These are phyloP conservation scores for Pterocles gutturalis DNA, from an alignment of 2,113 vertebrate species.

Conservation along the genomic window DNA sequence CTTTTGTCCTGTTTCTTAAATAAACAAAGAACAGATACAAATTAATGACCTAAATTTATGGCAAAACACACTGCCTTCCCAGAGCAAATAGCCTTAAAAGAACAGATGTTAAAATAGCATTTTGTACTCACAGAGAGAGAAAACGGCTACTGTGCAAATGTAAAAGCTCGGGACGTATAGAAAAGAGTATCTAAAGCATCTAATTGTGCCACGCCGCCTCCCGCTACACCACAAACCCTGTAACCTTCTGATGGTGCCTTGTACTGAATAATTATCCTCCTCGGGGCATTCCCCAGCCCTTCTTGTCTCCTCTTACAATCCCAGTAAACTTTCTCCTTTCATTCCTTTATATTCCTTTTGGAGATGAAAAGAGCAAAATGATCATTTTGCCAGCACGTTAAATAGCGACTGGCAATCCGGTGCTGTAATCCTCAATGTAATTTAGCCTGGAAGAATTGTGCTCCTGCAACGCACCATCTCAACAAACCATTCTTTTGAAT, in stretches of 20 bases:
- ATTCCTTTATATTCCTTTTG: slow-evolving; percentile 46
- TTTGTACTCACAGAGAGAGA: slow-evolving; percentile 74
- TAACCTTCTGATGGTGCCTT: slow-evolving; percentile 48
- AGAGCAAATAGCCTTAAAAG: slow-evolving; percentile 87
- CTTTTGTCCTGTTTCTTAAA: slow-evolving; percentile 99
- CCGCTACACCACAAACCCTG: not conserved
- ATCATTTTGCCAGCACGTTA: slow-evolving; percentile 55
- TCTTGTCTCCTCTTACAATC: not conserved
- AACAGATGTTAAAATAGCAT: slow-evolving; percentile 91
- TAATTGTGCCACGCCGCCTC: not conserved
- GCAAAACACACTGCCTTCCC: slow-evolving; percentile 85
- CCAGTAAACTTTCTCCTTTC: slow-evolving; percentile 50
- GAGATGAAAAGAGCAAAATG: slow-evolving; percentile 54
- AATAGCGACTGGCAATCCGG: slow-evolving; percentile 9
- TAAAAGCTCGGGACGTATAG: slow-evolving; percentile 54
- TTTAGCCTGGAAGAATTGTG: slow-evolving; percentile 44
- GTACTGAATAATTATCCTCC: slow-evolving; percentile 47
- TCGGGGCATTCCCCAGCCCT: not conserved
- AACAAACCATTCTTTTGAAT: slow-evolving; percentile 54
- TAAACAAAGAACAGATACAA: slow-evolving; percentile 99
- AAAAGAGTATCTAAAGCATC: slow-evolving; percentile 71
- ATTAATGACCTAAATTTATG: slow-evolving; percentile 99
- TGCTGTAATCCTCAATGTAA: slow-evolving; percentile 24
- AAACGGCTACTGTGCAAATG: slow-evolving; percentile 68
- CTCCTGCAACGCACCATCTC: slow-evolving; percentile 15